Percentiles rank a stretch among this genome's conserved stretches.
phyloP scores from a whole-genome alignment of 1,140 invertebrate genomes.

The Delia radicum region DNA sequence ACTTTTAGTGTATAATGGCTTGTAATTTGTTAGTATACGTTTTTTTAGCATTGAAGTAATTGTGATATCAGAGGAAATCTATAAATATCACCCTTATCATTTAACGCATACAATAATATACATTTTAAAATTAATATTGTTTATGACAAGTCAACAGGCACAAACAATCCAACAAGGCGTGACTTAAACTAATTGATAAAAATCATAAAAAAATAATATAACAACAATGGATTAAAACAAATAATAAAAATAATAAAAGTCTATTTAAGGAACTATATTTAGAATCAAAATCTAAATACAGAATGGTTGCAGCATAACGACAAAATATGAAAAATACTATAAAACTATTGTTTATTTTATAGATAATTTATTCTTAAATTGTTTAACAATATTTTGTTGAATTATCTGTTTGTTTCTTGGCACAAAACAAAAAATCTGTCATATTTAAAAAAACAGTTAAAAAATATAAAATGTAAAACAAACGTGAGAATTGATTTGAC shows the following conservation, averaged over 20 bases:
- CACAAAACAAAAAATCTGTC: not conserved
- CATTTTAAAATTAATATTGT: slow-evolving; percentile 12
- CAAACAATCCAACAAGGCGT: slow-evolving; percentile 3
- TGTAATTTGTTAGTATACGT: no score
- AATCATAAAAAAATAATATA: slow-evolving; percentile 11
- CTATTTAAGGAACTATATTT: not conserved
- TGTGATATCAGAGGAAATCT: no score
- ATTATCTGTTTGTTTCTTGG: no score
- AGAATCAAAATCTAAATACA: not conserved
- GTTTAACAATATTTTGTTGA: not conserved
- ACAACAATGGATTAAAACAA: no score
- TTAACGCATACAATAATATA: no score
- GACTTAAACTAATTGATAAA: slow-evolving; percentile 23
- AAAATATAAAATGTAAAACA: slow-evolving; percentile 1
- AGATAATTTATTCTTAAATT: not conserved
- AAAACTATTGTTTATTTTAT: no score
- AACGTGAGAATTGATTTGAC: not conserved
- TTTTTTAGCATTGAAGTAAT: no score
- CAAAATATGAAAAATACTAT: no score
- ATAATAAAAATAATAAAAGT: not conserved
- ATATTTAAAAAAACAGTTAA: not conserved
- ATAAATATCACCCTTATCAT: no score
- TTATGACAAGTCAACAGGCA: slow-evolving; percentile 18
- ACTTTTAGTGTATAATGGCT: no score
- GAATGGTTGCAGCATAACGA: no score